phyloP scores from a whole-genome alignment of 1,140 invertebrate genomes.

The Polypedilum pembai region DNA sequence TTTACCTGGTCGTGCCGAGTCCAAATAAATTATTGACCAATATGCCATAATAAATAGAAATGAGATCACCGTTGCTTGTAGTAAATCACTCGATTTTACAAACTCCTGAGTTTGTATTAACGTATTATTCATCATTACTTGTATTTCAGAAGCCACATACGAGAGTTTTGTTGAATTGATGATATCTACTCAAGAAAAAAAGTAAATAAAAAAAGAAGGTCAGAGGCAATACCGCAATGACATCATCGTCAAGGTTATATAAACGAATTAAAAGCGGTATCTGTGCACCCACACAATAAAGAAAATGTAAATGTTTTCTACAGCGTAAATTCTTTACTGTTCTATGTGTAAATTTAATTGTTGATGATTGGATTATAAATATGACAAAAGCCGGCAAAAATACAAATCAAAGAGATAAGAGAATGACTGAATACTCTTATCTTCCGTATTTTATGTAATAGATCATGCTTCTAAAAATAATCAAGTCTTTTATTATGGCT shows the following conservation, averaged over 20 bases:
- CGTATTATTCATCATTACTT: background rate
- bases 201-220: background rate
- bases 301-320: background rate
- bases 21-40: slow-evolving; percentile 22
- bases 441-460: too few relatives aligned
- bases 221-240: background rate
- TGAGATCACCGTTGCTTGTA: background rate
- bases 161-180: slow-evolving; percentile 13
- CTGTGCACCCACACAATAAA: background rate
- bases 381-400: too few relatives aligned
- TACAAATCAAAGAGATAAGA: too few relatives aligned
- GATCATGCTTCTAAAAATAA: too few relatives aligned
- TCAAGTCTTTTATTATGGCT: too few relatives aligned
- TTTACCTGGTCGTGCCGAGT: background rate
- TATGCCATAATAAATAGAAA: background rate
- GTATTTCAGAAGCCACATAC: slow-evolving; percentile 1
- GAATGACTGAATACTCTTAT: too few relatives aligned
- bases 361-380: too few relatives aligned
- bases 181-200: slow-evolving; percentile 5
- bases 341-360: too few relatives aligned
- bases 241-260: background rate
- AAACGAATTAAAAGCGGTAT: background rate
- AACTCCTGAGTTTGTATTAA: background rate
- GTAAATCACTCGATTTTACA: slow-evolving; percentile 5
- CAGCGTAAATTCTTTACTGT: background rate